These are phyloP conservation scores for Argyrosomus japonicus DNA, from an alignment of 2,113 vertebrate genomes.

Conservation along the genomic window DNA sequence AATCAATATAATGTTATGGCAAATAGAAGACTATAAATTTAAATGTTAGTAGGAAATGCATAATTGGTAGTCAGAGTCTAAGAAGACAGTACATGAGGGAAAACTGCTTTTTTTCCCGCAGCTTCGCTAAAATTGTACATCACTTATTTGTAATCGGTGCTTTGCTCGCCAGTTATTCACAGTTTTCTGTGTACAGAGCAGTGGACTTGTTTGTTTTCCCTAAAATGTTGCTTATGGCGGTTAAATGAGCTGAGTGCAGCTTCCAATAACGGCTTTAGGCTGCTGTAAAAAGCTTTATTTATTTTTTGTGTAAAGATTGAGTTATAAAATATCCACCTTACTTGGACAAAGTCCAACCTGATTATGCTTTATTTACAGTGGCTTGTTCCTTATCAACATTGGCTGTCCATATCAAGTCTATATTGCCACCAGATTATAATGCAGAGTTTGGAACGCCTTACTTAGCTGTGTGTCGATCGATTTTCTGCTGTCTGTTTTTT, in stretches of 20 bases:
- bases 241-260: not conserved
- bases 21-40: not conserved
- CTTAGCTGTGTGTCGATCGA: not conserved
- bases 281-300: not conserved
- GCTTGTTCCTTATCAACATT: not conserved
- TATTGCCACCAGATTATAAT: slow-evolving; percentile 3
- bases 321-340: not conserved
- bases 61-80: not conserved
- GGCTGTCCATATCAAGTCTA: not conserved
- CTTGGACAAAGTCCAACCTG: not conserved
- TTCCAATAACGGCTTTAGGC: not conserved
- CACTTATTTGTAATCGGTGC: not conserved
- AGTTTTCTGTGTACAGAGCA: not conserved
- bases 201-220: not conserved
- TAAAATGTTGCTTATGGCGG: not conserved
- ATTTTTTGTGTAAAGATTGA: not conserved
- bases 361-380: not conserved
- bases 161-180: not conserved
- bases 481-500: not conserved
- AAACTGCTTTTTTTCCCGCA: not conserved
- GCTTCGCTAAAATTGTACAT: not conserved
- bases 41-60: not conserved
- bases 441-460: not conserved
- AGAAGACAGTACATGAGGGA: not conserved
- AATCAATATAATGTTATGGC: not conserved